phyloP scores from a whole-genome alignment of 2,797 vertebrate genomes.

The Forpus xanthops region DNA sequence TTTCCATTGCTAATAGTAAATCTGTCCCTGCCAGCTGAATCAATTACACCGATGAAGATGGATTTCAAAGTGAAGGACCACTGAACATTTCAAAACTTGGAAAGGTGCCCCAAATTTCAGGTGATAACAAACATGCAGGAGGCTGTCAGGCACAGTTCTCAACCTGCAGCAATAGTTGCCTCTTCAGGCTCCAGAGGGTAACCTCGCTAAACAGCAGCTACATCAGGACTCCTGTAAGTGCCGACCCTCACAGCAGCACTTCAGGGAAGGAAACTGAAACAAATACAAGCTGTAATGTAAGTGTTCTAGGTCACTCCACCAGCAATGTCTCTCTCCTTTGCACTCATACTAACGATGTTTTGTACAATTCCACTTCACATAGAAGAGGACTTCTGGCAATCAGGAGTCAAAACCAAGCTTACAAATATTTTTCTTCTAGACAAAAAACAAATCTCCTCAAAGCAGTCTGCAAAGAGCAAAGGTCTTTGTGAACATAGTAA shows the following conservation, averaged over 20 bases:
- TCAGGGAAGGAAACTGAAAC: fast-evolving
- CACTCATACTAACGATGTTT: not conserved
- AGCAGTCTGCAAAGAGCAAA: slow-evolving; percentile 31
- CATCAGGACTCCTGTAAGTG: fast-evolving
- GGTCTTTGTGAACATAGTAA: slow-evolving; percentile 34
- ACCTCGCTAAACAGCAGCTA: not conserved
- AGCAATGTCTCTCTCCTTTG: not conserved
- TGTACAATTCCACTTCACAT: not conserved
- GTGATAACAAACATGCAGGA: not conserved
- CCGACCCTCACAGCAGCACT: not conserved
- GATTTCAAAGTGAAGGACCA: not conserved
- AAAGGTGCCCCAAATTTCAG: not conserved
- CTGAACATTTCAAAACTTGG: not conserved
- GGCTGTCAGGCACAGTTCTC: not conserved
- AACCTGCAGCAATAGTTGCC: not conserved
- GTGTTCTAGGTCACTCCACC: not conserved
- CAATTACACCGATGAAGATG: not conserved
- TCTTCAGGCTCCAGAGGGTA: not conserved
- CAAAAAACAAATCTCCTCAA: slow-evolving; percentile 19
- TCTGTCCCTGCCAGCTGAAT: not conserved
- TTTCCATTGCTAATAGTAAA: not conserved
- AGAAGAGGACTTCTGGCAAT: not conserved
- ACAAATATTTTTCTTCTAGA: slow-evolving; percentile 23
- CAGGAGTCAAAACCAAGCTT: not conserved
- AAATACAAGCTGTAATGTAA: not conserved